Conservation (phyloP, 2,113 vertebrate genomes). For the Oxygymnocypris stewartii region DNA sequence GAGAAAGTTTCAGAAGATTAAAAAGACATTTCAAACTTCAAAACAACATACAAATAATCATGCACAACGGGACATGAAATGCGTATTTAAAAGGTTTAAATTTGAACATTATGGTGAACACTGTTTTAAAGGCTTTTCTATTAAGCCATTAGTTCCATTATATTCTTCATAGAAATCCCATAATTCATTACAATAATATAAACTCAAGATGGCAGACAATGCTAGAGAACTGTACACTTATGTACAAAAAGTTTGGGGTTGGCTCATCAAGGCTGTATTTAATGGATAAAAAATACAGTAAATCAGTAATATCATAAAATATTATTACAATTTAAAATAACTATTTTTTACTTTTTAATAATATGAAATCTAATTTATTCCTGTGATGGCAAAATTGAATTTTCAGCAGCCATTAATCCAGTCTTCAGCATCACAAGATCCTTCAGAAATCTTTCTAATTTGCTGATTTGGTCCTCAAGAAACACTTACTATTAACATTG, state of each 20-base stretch:
- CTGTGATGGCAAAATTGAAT: neutral
- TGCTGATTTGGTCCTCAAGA: neutral
- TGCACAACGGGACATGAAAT: neutral
- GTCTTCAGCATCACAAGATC: neutral
- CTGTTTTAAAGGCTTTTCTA: neutral
- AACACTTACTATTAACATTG: neutral
- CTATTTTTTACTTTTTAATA: neutral
- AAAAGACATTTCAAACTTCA: neutral
- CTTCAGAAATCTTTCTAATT: neutral
- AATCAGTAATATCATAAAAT: neutral
- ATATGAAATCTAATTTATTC: neutral
- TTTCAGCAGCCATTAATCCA: neutral
- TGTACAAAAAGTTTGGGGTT: neutral
- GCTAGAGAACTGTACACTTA: neutral
- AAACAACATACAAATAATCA: neutral
- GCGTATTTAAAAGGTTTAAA: neutral
- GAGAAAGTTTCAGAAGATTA: no score
- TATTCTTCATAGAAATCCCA: neutral
- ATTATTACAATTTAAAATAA: neutral
- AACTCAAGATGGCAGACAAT: neutral
- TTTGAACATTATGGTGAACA: neutral
- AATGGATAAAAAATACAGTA: neutral
- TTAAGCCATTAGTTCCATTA: neutral
- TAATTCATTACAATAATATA: neutral
- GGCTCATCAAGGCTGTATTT: neutral